Conservation (phyloP, 2,113 vertebrate genomes). For the Mus spicilegus region DNA sequence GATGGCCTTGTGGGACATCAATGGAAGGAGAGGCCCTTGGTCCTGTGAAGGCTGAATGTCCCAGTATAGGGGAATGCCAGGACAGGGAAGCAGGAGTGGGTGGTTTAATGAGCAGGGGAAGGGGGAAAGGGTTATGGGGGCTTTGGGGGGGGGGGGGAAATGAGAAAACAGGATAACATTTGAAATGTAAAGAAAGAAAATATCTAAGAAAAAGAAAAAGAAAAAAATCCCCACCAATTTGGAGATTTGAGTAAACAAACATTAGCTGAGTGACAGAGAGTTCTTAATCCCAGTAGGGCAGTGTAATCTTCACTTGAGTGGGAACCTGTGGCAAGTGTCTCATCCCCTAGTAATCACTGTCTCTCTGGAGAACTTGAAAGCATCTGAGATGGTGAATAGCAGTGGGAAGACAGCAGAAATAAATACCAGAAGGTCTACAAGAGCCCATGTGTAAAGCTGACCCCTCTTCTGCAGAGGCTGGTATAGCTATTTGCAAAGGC, state of each 20-base stretch:
- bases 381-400: not conserved
- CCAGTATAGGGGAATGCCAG: no score
- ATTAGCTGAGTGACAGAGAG: not conserved
- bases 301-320: not conserved
- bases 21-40: no score
- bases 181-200: no score
- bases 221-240: not conserved
- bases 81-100: no score
- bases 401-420: not conserved
- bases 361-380: not conserved
- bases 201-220: no score
- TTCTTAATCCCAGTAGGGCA: not conserved
- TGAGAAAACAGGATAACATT: no score
- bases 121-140: no score
- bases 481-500: not conserved
- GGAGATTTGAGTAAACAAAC: slow-evolving; percentile 10
- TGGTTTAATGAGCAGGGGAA: no score
- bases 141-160: no score
- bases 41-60: no score
- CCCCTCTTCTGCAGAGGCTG: not conserved
- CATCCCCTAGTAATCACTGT: no score
- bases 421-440: not conserved
- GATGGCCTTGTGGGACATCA: no score
- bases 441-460: not conserved
- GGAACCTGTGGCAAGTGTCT: not conserved